Conservation (phyloP, 2,888 invertebrate genomes). For the Pristionchus maxplancki region DNA sequence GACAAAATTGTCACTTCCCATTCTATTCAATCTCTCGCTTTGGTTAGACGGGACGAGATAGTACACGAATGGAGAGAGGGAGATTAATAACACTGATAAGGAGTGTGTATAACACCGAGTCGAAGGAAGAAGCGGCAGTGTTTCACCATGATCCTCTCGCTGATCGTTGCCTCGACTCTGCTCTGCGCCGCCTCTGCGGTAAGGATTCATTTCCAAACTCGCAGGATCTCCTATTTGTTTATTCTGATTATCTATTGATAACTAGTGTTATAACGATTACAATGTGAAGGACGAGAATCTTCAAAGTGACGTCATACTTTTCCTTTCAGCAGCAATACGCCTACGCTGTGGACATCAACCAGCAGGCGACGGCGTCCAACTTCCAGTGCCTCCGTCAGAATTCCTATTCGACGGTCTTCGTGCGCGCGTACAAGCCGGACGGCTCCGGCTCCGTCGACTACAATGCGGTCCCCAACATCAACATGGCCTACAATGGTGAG, state of each 20-base stretch:
- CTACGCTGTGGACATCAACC: slow-evolving; percentile 47
- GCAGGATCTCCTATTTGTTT: not conserved
- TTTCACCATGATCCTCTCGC: not conserved
- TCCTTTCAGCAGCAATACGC: slow-evolving; percentile 22
- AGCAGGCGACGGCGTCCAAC: not conserved
- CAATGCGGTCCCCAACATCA: slow-evolving; percentile 48
- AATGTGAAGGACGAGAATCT: too few species aligned
- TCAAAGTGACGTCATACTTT: too few species aligned
- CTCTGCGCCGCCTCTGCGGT: slow-evolving; percentile 9
- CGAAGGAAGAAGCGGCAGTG: not conserved
- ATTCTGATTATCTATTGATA: too few species aligned
- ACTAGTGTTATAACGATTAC: too few species aligned
- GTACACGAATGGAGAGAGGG: not conserved
- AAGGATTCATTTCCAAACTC: not conserved
- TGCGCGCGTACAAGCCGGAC: slow-evolving; percentile 48
- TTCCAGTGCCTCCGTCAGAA: slow-evolving; percentile 35
- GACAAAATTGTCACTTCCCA: too few species aligned
- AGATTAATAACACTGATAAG: slow-evolving; percentile 7
- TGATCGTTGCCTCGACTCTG: not conserved
- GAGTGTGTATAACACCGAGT: not conserved
- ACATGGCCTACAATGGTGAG: slow-evolving; percentile 38
- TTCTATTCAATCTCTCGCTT: too few species aligned
- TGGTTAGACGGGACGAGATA: too few species aligned
- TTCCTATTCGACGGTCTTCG: slow-evolving; percentile 48
- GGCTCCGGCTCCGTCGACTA: slow-evolving; percentile 42